Evolutionary conservation across 2,888 invertebrate genomes (phyloP), one percentile per base, ranked within the genome.

Genomic region (Salticus scenicus): DNA sequence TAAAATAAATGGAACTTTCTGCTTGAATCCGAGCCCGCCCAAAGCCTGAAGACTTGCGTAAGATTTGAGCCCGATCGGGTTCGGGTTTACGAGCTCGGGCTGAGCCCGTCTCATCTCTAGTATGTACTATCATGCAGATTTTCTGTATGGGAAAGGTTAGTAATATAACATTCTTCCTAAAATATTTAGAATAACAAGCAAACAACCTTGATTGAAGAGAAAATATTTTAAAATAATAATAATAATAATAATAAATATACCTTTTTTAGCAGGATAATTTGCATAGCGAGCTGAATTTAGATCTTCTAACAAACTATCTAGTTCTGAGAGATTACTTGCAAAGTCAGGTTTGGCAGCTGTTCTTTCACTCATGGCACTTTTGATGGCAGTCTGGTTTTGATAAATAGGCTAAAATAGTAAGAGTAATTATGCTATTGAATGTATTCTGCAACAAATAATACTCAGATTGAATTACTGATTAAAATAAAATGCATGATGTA

Each of bases 301-400:
- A 91, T 98, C 98, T 90, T 97, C 95, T 80, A 98, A 93, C 75
- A 98, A 93, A 20, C 95, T 96, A 91, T 98, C 98, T 90, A 98
- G 92, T 91, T 98, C 98, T 0, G 96, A 95, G 67, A 98, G 93
- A 91, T 97, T 96, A 89, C 94, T 96, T 90, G 88, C 83, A 67
- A 84, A 81, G 71, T 83, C 76, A 80, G 75, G 91, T 83, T 90
- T 89, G 84, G 77, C 47, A 28, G 64, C 20, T 42, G 83, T 66
- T 57, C 72, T 67, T 67, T 84, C 83, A 72, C 42, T 64, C 87
- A 93, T 92, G 81, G 93, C 93, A 91, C 91, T 82, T 90, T 90
- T 82, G 77, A 88, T 88, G 91, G 92, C 88, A 92, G 92, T 89
- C 76, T 90, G 90, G 87, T 90, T 90, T 90, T 94, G 94, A 90